Conservation (phyloP, 2,113 vertebrate genomes). For the Myiozetetes cayanensis region DNA sequence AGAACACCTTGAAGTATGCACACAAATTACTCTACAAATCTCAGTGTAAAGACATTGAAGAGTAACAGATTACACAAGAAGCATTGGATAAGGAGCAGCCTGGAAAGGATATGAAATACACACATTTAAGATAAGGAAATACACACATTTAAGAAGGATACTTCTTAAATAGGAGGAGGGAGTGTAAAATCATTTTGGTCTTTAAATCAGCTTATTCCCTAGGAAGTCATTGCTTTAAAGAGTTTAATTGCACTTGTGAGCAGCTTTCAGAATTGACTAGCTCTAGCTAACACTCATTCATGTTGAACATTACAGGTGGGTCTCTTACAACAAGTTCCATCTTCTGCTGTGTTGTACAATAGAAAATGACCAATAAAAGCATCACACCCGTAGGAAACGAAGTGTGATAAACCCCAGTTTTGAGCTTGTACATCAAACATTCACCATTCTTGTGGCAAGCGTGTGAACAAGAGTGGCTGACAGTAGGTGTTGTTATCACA, state of each 20-base stretch:
- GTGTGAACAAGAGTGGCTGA: neutral
- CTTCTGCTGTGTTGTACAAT: neutral
- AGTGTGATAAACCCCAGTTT: neutral
- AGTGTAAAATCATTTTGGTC: neutral
- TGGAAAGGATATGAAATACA: neutral
- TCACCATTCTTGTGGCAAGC: neutral
- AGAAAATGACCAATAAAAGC: neutral
- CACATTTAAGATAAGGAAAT: no score
- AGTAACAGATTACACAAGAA: neutral
- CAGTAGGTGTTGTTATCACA: neutral
- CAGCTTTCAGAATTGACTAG: neutral
- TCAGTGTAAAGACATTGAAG: neutral
- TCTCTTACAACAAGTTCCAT: neutral
- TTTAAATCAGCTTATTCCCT: neutral
- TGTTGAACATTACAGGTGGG: accelerated
- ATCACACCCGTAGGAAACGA: neutral
- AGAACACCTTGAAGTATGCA: neutral
- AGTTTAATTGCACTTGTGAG: neutral
- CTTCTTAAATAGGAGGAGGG: neutral
- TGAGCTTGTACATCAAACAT: neutral
- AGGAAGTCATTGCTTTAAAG: neutral
- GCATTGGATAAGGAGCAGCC: neutral
- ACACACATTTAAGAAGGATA: no score
- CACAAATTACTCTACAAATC: neutral
- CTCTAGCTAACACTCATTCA: neutral